phyloP scores from a whole-genome alignment of 2,113 vertebrate genomes.

The Azemiops feae region DNA sequence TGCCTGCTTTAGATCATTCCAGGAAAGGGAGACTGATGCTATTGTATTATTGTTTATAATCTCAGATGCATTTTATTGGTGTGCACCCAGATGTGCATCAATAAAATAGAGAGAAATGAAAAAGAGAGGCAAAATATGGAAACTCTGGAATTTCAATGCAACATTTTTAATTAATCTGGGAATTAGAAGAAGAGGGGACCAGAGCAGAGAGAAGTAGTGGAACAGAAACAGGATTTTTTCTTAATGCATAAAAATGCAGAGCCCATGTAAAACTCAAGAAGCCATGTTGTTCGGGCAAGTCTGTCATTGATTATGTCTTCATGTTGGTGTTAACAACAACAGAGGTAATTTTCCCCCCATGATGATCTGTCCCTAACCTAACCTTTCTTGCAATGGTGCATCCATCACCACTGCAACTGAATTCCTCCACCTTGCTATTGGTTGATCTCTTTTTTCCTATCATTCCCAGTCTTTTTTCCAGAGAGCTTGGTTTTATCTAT shows the following conservation, averaged over 20 bases:
- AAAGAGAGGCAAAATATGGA: background rate
- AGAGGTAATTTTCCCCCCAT: background rate
- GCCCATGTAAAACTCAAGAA: background rate
- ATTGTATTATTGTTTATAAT: background rate
- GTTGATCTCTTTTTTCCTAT: background rate
- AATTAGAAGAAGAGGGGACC: background rate
- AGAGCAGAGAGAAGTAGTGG: background rate
- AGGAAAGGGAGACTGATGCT: background rate
- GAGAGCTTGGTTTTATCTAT: background rate
- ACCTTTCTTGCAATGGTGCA: background rate
- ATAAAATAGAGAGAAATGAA: background rate
- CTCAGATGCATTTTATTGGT: background rate
- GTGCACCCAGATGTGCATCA: background rate
- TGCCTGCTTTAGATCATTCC: background rate
- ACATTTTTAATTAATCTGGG: background rate
- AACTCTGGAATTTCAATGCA: background rate
- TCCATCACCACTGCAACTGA: background rate
- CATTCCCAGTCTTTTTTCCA: background rate
- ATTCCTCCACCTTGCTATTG: background rate
- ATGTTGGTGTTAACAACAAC: background rate
- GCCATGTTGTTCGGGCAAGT: background rate
- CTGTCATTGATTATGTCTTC: background rate
- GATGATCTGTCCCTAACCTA: background rate
- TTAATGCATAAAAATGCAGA: background rate
- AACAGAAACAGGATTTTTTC: background rate